Evolutionary conservation across 2,113 vertebrate genomes (phyloP).

Genomic region (Ictalurus punctatus): DNA sequence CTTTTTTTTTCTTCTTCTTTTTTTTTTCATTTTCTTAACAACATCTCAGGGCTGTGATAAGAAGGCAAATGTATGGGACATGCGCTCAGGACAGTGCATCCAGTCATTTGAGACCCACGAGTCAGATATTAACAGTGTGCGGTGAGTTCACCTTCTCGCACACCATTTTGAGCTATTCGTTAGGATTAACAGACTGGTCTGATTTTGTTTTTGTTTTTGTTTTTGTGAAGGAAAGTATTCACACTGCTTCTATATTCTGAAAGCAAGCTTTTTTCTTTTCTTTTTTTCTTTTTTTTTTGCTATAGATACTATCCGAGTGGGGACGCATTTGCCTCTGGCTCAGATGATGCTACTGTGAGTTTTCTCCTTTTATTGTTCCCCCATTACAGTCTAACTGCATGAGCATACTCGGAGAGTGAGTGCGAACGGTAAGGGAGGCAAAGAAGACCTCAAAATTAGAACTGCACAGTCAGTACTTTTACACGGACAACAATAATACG

Average conservation of each 20-base stretch:
- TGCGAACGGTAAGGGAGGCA: background rate
- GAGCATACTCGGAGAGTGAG: background rate
- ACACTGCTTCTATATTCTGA: background rate
- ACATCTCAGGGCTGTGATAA: slow-evolving; percentile 91
- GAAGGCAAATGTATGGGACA: slow-evolving; percentile 98
- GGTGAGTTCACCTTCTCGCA: slow-evolving; percentile 73
- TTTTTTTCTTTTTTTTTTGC: background rate
- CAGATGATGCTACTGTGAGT: slow-evolving; percentile 95
- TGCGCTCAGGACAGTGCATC: slow-evolving; percentile 95
- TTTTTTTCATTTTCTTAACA: background rate
- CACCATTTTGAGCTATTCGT: background rate
- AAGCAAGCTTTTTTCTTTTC: background rate
- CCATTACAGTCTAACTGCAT: too few relatives aligned
- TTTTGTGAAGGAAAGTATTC: background rate
- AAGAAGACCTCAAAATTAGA: background rate
- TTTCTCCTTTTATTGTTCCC: background rate
- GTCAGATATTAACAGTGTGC: slow-evolving; percentile 97
- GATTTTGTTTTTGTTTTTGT: background rate
- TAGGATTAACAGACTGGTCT: background rate
- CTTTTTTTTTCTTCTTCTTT: background rate
- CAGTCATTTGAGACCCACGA: slow-evolving; percentile 98
- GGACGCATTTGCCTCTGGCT: slow-evolving; percentile 98
- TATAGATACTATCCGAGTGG: slow-evolving; percentile 95
- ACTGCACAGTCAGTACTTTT: background rate
- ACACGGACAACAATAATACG: too few relatives aligned